phyloP scores from a whole-genome alignment of 2,888 invertebrate genomes.

The Meteorus cinctellus region DNA sequence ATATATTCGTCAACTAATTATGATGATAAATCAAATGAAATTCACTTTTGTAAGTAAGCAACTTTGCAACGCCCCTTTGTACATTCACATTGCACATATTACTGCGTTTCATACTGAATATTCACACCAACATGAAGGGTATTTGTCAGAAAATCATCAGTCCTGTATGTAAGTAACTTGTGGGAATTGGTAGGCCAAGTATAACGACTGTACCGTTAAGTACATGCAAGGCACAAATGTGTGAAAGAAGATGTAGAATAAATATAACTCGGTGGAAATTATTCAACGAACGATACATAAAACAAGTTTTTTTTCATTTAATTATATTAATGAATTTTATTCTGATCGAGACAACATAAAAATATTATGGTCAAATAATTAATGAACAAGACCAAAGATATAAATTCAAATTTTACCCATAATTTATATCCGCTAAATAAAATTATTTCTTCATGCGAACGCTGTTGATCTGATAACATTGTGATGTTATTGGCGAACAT shows the following conservation, averaged over 20 bases:
- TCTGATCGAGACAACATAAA: not conserved
- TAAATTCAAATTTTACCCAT: not conserved
- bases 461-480: not conserved
- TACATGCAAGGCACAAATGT: slow-evolving; percentile 24
- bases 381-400: not conserved
- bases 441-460: not conserved
- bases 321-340: not conserved
- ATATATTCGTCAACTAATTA: not conserved
- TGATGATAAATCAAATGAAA: not conserved
- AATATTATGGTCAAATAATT: not conserved
- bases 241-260: not conserved
- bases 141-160: slow-evolving; percentile 14
- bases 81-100: not conserved
- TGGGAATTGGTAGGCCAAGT: slow-evolving; percentile 44
- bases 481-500: not conserved
- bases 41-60: not conserved
- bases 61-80: not conserved
- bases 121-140: not conserved
- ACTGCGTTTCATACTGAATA: not conserved
- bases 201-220: slow-evolving; percentile 43
- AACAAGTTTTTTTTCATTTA: not conserved
- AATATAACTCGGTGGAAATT: not conserved
- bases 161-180: slow-evolving; percentile 28
- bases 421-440: not conserved
- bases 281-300: not conserved